Evolutionary conservation across 2,888 invertebrate genomes (phyloP).

Genomic region (Zygaena filipendulae): DNA sequence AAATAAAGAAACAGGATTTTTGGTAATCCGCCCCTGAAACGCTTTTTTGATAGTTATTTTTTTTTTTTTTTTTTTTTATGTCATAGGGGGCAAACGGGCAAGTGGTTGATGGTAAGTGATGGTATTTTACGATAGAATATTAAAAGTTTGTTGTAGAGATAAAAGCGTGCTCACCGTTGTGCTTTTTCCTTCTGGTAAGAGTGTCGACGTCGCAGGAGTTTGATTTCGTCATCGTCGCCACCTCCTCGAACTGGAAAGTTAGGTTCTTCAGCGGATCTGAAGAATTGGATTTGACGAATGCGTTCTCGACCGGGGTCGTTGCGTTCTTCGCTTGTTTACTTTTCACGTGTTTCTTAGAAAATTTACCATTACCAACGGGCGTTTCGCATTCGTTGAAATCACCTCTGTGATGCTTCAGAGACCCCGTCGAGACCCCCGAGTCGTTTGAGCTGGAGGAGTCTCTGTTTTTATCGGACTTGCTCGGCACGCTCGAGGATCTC

Average conservation of each 20-base stretch:
- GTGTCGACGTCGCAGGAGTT: slow-evolving; percentile 73
- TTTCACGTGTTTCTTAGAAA: slow-evolving; percentile 49
- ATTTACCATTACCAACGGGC: slow-evolving; percentile 58
- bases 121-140: no score
- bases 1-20: no score
- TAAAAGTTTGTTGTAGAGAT: no score
- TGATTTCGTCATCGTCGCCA: slow-evolving; percentile 68
- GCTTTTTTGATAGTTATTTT: no score
- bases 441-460: slow-evolving; percentile 79
- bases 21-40: no score
- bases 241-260: slow-evolving; percentile 73
- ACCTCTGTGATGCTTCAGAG: slow-evolving; percentile 69
- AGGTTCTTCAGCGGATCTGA: slow-evolving; percentile 72
- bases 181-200: slow-evolving; percentile 62
- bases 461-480: slow-evolving; percentile 74
- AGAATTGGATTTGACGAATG: slow-evolving; percentile 71
- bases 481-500: slow-evolving; percentile 75
- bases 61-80: no score
- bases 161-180: slow-evolving; percentile 47
- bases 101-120: no score
- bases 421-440: slow-evolving; percentile 76
- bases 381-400: slow-evolving; percentile 72
- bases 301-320: slow-evolving; percentile 57
- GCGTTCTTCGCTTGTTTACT: slow-evolving; percentile 54
- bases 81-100: no score